These are phyloP conservation scores for Plebejus argus DNA, from an alignment of 2,888 invertebrate genomes.

Conservation along the genomic window DNA sequence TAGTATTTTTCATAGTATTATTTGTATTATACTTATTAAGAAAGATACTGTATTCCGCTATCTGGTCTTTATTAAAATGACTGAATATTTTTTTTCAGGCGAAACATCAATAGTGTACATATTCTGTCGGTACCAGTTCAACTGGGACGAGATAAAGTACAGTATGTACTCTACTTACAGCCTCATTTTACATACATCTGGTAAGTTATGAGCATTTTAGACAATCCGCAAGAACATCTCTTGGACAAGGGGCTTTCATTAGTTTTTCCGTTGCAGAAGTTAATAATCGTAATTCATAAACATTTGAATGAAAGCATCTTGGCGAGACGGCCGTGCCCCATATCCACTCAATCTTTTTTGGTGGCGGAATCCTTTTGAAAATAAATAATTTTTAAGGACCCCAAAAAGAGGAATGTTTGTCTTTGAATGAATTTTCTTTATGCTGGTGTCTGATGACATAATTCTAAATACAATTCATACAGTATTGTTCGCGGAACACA, in stretches of 20 bases:
- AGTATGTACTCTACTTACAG: slow-evolving; percentile 72
- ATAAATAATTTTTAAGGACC: too few relatives aligned
- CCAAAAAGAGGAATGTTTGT: too few relatives aligned
- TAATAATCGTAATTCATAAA: background rate
- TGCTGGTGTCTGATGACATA: too few relatives aligned
- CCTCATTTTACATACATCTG: slow-evolving; percentile 67
- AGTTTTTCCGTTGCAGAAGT: background rate
- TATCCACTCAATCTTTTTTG: too few relatives aligned
- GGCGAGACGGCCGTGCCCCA: background rate
- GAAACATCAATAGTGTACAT: slow-evolving; percentile 74
- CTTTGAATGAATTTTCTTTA: too few relatives aligned
- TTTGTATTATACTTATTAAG: too few relatives aligned
- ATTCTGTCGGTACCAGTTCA: slow-evolving; percentile 74
- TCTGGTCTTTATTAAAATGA: background rate
- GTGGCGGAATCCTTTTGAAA: too few relatives aligned
- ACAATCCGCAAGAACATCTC: background rate
- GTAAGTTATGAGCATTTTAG: slow-evolving; percentile 50
- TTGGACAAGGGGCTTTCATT: background rate
- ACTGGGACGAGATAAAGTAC: slow-evolving; percentile 77
- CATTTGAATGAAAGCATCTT: background rate
- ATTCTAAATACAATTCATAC: too few relatives aligned
- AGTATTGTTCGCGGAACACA: too few relatives aligned
- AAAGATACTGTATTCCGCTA: background rate
- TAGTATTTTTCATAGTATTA: too few relatives aligned
- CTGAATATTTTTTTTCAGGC: background rate